Conservation (phyloP, 2,797 vertebrate species). For the Bradypodion ventrale region DNA sequence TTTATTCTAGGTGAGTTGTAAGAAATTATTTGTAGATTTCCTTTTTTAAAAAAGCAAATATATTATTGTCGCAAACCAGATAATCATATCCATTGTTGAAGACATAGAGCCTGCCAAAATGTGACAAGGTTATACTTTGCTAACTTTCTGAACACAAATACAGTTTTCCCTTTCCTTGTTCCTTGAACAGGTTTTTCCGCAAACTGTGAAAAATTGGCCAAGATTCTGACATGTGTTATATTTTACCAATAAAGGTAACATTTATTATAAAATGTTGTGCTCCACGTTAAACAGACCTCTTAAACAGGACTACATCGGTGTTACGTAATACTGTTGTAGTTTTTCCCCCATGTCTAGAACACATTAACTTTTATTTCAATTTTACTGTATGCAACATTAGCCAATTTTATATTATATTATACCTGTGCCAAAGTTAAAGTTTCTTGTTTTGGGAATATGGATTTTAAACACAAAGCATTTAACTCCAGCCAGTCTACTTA, state of each 20-base stretch:
- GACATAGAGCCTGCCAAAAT: not conserved
- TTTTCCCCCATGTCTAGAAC: not conserved
- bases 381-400: not conserved
- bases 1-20: not conserved
- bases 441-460: not conserved
- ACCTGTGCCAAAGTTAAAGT: not conserved
- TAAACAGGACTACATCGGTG: not conserved
- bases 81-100: not conserved
- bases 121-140: not conserved
- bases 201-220: not conserved
- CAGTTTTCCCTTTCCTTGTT: not conserved
- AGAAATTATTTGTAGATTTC: slow-evolving; percentile 6
- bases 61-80: not conserved
- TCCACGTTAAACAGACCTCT: not conserved
- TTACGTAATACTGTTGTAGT: not conserved
- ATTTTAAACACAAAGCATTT: not conserved
- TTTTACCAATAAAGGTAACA: not conserved
- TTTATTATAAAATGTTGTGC: not conserved
- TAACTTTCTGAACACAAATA: not conserved
- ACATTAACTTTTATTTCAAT: not conserved
- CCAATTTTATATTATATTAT: not conserved
- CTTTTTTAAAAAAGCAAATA: slow-evolving; percentile 17
- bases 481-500: not conserved
- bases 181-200: not conserved
- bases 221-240: not conserved